Conservation (phyloP, 2,797 vertebrate species). For the Danio albolineatus region DNA sequence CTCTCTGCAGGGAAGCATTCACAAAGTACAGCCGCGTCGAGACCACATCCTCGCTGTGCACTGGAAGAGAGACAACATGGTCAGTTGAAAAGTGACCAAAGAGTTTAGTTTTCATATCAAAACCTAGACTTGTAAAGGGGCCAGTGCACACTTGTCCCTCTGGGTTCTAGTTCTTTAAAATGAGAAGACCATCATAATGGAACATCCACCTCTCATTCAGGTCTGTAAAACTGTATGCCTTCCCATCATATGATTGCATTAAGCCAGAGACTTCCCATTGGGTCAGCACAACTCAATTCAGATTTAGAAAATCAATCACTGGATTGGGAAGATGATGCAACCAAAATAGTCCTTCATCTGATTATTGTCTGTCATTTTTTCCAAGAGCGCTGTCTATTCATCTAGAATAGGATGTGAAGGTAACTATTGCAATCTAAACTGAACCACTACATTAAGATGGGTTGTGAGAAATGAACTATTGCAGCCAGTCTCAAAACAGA, state of each 20-base stretch:
- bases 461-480: no score
- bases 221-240: neutral
- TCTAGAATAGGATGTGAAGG: neutral
- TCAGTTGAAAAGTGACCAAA: conserved; percentile 18
- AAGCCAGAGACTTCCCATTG: conserved; percentile 22
- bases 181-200: neutral
- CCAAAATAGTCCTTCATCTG: conserved; percentile 16
- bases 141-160: neutral
- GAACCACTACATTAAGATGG: neutral
- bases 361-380: conserved; percentile 14
- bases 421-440: neutral
- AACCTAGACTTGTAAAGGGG: conserved; percentile 16
- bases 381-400: neutral
- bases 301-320: conserved; percentile 44
- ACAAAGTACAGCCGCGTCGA: conserved; percentile 99
- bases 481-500: neutral
- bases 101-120: neutral
- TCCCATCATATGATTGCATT: conserved; percentile 19
- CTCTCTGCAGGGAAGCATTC: conserved; percentile 98
- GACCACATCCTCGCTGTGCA: conserved; percentile 92
- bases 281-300: conserved; percentile 41
- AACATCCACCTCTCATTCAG: neutral
- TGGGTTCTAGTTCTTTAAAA: conserved; percentile 6
- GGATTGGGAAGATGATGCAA: conserved; percentile 26
- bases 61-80: conserved; percentile 72